Base-by-base conservation (phyloP, 2,888 invertebrate species). In the Crocallis elinguaria region DNA sequence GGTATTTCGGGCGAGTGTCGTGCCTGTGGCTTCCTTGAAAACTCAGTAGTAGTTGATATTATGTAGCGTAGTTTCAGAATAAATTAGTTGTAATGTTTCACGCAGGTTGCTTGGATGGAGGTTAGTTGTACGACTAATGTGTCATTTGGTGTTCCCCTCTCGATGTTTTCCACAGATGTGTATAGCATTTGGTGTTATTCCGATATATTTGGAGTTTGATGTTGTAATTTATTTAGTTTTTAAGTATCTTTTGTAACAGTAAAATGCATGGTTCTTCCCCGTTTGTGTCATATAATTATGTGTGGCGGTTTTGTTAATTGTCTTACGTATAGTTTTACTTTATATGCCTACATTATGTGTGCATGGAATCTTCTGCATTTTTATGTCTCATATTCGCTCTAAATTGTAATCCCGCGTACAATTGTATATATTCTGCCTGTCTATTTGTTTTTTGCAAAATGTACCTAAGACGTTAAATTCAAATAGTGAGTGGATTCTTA, bases 91-190 rank as follows among this genome's bases (percentile, higher is more conserved):
- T 82, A 77, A 69, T 68, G 70, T 82, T 88, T 83, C 76, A 77
- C 66, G 84, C 93, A 93, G 93, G 92, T 93, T 84, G 93, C 93
- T 88, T 93, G 93, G 93, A 93, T 91, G 82, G 93, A 93, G 93
- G 93, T 93, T 84, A 93, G 93, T 93, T 74, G 62, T 60, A 65
- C 57, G 65, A 62, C 61, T 58, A 59, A 60, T 67, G 64, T 64
- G 69, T 65, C 72, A 69, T 79, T 80, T 76, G 77, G 73, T 79
- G 79, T 76, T 77, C 62, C 69, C 64, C 61, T 43, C 23, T 53
- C 55, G 53, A 69, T 70, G 67, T 66, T 57, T 67, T 52, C 57
- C 30, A 61, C 58, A 60, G 13, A 77, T 75, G 73, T 81, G 67
- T 61, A 57, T 64, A 57, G 59, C 55, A 57, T 58, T 62, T 46